Evolutionary conservation across 2,113 vertebrate genomes (phyloP).

Genomic region (Apistogramma diplotaenia): DNA sequence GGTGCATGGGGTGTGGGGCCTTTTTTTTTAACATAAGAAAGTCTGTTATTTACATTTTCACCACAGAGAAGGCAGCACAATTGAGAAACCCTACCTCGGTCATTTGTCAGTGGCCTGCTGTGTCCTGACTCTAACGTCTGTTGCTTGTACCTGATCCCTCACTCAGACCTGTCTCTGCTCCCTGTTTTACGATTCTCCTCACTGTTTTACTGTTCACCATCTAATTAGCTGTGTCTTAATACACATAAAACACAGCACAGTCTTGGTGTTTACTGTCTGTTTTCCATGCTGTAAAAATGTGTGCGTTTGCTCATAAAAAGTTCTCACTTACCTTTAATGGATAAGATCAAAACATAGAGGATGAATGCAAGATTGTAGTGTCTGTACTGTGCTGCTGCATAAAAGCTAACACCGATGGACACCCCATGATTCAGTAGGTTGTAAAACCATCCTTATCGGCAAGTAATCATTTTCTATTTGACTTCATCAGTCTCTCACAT

Average conservation of each 20-base stretch:
- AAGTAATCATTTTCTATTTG: too few relatives aligned
- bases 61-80: constrained; percentile 47
- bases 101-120: constrained; percentile 63
- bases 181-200: constrained; percentile 63
- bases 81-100: constrained; percentile 54
- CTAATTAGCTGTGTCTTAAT: constrained; percentile 79
- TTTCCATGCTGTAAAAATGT: constrained; percentile 74
- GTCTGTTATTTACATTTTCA: constrained; percentile 75
- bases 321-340: constrained; percentile 46
- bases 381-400: neutral
- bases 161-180: constrained; percentile 10
- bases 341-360: constrained; percentile 24
- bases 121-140: constrained; percentile 40
- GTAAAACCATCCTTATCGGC: too few relatives aligned
- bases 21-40: constrained; percentile 37
- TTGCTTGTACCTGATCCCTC: constrained; percentile 37
- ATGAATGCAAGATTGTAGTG: constrained; percentile 13
- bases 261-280: constrained; percentile 78
- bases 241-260: constrained; percentile 68
- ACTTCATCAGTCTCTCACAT: too few relatives aligned
- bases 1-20: constrained; percentile 30
- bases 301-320: constrained; percentile 74
- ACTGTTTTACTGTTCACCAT: constrained; percentile 72
- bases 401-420: neutral
- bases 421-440: too few relatives aligned